These are phyloP conservation scores for Pandion haliaetus DNA, from an alignment of 2,113 vertebrate species.

Conservation along the genomic window DNA sequence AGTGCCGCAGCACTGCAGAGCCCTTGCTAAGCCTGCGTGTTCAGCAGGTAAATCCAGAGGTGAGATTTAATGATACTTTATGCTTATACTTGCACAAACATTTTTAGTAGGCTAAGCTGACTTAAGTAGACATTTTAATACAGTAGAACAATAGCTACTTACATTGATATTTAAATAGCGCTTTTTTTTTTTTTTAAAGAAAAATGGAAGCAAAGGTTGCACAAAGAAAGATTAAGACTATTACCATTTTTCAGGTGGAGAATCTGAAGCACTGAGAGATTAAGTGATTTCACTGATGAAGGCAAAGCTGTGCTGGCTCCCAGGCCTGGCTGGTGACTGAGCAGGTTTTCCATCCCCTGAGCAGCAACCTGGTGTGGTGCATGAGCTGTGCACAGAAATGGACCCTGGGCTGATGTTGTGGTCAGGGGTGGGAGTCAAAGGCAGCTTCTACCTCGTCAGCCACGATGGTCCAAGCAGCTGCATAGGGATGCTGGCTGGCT, in stretches of 20 bases:
- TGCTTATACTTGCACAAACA: neutral
- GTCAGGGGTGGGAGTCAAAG: neutral
- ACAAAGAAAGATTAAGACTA: neutral
- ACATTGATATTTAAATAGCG: neutral
- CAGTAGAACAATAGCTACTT: neutral
- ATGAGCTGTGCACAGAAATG: neutral
- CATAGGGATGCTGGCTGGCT: neutral
- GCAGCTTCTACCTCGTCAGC: neutral
- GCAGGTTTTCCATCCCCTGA: neutral
- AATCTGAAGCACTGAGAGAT: neutral
- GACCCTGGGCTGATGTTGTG: fast-evolving
- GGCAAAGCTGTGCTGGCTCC: neutral
- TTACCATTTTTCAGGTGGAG: neutral
- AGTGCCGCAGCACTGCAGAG: neutral
- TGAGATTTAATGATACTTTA: neutral
- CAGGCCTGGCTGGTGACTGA: neutral
- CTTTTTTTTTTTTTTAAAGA: neutral
- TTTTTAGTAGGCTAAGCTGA: neutral
- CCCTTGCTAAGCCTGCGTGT: neutral
- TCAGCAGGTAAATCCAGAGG: neutral
- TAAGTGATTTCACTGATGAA: neutral
- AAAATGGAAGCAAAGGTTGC: neutral
- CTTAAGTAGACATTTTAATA: neutral
- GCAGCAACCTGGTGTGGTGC: neutral
- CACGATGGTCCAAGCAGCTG: neutral